These are phyloP conservation scores for Subacronicta megacephala DNA, from an alignment of 2,888 invertebrate species.

Conservation along the genomic window DNA sequence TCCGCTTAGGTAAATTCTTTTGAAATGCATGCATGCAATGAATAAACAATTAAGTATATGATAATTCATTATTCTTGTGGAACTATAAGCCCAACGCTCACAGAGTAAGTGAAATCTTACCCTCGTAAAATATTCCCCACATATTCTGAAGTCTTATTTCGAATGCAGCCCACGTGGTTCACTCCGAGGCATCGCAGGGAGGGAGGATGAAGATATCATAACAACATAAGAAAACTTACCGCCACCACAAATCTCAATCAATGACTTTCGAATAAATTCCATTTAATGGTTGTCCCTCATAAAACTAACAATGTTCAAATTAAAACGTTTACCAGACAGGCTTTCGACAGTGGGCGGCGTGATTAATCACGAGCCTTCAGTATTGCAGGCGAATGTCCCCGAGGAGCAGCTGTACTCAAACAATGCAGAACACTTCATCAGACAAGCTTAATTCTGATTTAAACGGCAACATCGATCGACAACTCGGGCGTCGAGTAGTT, in stretches of 20 bases:
- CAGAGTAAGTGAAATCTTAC: constrained; percentile 28
- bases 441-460: constrained; percentile 71
- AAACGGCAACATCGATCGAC: constrained; percentile 72
- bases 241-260: constrained; percentile 41
- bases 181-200: constrained; percentile 22
- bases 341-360: constrained; percentile 45
- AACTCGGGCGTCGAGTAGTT: constrained; percentile 66
- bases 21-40: too few species aligned
- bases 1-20: too few species aligned
- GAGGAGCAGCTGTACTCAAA: constrained; percentile 58
- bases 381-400: constrained; percentile 56
- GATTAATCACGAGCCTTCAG: constrained; percentile 55
- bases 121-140: constrained; percentile 30
- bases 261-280: constrained; percentile 27
- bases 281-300: constrained; percentile 52
- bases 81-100: too few species aligned
- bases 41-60: too few species aligned
- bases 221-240: constrained; percentile 44
- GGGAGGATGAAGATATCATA: constrained; percentile 37
- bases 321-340: constrained; percentile 56
- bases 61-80: too few species aligned
- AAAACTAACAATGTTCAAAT: constrained; percentile 55
- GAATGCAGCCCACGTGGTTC: constrained; percentile 41
- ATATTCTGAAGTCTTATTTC: constrained; percentile 38
- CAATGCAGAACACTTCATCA: constrained; percentile 63